Evolutionary conservation across 2,113 vertebrate genomes (phyloP), one percentile per base, ranked within the genome.

Genomic region (Passer domesticus): DNA sequence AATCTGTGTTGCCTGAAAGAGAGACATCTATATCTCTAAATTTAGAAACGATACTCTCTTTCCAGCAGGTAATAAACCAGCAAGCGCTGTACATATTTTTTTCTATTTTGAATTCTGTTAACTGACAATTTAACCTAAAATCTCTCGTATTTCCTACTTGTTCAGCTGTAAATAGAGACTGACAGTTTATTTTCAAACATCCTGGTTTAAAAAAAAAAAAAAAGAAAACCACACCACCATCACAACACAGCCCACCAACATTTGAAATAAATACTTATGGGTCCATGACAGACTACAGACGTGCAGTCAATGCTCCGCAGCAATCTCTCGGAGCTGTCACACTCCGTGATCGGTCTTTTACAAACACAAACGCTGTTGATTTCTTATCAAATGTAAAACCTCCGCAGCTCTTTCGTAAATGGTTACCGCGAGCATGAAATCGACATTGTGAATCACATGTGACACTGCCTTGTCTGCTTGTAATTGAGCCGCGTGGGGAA

Each of bases 341-440:
- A 98, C 98, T 98, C 98, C 52, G 97, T 99, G 99, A 99, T 99
- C 98, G 98, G 98, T 96, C 97, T 98, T 96, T 98, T 97, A 95
- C 98, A 98, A 98, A 99, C 98, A 99, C 97, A 98, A 98, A 97
- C 98, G 95, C 98, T 94, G 98, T 96, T 99, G 98, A 99, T 99
- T 99, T 99, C 98, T 99, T 99, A 99, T 99, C 98, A 98, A 98
- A 99, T 99, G 99, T 99, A 99, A 98, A 99, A 99, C 98, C 98
- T 98, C 98, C 95, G 90, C 97, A 97, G 98, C 98, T 98, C 98
- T 98, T 98, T 98, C 98, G 98, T 98, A 99, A 99, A 98, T 95
- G 98, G 98, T 99, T 99, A 99, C 98, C 92, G 97, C 96, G 96
- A 98, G 98, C 99, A 98, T 99, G 99, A 99, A 99, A 99, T 99